These are phyloP conservation scores for Chloroceryle aenea DNA, from an alignment of 2,113 vertebrate genomes.

Conservation along the genomic window DNA sequence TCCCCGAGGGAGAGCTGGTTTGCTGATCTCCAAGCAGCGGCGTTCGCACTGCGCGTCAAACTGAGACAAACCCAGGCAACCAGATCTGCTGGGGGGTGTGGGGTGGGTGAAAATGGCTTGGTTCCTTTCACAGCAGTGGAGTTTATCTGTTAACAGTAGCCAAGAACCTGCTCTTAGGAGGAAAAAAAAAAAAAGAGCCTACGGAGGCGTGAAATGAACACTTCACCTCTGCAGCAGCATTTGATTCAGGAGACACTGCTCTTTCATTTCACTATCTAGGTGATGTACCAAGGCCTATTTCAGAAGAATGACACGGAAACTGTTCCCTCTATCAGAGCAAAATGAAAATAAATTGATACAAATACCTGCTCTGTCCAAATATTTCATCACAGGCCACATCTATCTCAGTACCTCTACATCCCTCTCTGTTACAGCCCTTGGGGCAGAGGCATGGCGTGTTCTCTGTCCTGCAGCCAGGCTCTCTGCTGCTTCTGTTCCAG, in stretches of 20 bases:
- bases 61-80: accelerated
- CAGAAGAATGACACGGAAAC: background rate
- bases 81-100: background rate
- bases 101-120: conserved; percentile 33
- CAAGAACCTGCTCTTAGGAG: background rate
- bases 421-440: background rate
- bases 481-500: background rate
- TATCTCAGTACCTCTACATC: background rate
- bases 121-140: conserved; percentile 47
- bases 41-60: background rate
- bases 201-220: background rate
- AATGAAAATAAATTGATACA: background rate
- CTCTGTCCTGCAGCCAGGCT: background rate
- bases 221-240: background rate
- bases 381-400: background rate
- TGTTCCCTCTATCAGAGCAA: background rate
- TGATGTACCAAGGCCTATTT: background rate
- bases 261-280: background rate
- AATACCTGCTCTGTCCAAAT: background rate
- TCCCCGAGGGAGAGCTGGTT: background rate
- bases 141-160: background rate
- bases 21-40: background rate
- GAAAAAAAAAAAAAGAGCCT: background rate
- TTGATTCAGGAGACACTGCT: background rate
- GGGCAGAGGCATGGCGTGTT: background rate